Conservation (phyloP, 1,140 invertebrate genomes). For the Pseudomyrmex pallidus region DNA sequence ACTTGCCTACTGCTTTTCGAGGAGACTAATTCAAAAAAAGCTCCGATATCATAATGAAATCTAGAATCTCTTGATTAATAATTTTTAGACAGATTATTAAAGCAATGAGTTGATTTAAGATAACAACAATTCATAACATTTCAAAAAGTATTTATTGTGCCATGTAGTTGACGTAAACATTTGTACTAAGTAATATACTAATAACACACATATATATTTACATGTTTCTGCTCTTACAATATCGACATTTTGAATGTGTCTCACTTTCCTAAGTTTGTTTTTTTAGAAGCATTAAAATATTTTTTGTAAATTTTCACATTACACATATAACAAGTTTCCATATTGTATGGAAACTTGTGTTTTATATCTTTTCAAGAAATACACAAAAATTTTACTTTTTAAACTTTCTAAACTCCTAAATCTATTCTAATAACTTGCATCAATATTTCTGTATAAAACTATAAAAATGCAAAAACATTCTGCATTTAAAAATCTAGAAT, state of each 20-base stretch:
- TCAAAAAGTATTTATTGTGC: slow-evolving; percentile 47
- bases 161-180: slow-evolving; percentile 31
- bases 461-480: neutral
- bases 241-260: neutral
- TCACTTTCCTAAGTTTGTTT: too few species aligned
- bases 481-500: neutral
- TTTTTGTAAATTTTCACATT: neutral
- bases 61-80: too few species aligned
- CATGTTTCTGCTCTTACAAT: neutral
- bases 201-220: slow-evolving; percentile 22
- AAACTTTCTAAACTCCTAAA: too few species aligned
- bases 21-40: too few species aligned
- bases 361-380: neutral
- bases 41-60: too few species aligned
- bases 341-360: neutral
- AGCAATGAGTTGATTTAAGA: neutral
- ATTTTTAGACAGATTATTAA: too few species aligned
- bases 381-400: neutral
- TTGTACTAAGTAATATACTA: neutral
- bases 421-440: slow-evolving; percentile 32
- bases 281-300: neutral
- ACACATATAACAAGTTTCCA: slow-evolving; percentile 2
- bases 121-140: slow-evolving; percentile 15
- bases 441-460: slow-evolving; percentile 3
- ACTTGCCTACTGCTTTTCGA: too few species aligned